Evolutionary conservation across 2,888 invertebrate genomes (phyloP).

Genomic region (Anthophora plumipes): DNA sequence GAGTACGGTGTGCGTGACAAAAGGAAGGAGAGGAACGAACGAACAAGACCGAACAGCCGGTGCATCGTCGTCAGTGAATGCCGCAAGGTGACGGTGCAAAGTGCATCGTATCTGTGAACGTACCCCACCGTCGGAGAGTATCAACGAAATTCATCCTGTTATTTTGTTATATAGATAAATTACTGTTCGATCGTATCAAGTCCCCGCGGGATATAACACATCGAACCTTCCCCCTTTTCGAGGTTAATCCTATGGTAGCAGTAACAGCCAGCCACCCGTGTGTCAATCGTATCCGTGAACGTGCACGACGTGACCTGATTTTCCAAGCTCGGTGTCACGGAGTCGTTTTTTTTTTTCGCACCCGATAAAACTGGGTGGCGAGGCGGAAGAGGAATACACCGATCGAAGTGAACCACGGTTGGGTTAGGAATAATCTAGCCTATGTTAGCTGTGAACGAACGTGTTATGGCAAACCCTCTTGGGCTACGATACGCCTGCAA

Average conservation of each 20-base stretch:
- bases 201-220: not conserved
- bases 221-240: not conserved
- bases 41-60: constrained; percentile 49
- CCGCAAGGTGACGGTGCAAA: constrained; percentile 61
- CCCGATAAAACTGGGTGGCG: not conserved
- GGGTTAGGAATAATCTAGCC: not conserved
- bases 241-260: not conserved
- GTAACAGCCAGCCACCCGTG: not conserved
- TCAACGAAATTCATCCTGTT: not conserved
- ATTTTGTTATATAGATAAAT: not conserved
- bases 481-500: constrained; percentile 7
- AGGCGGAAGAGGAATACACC: not conserved
- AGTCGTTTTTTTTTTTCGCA: not conserved
- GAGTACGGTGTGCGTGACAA: constrained; percentile 39
- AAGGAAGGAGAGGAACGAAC: constrained; percentile 39
- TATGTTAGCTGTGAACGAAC: no score
- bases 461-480: constrained; percentile 9
- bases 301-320: constrained; percentile 56
- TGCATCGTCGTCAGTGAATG: constrained; percentile 53
- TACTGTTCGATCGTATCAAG: no score
- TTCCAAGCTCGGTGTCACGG: constrained; percentile 26
- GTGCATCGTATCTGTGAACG: constrained; percentile 45
- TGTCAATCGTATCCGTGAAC: constrained; percentile 11
- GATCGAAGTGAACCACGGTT: constrained; percentile 8
- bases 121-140: not conserved